These are phyloP conservation scores for Luperina testacea DNA, from an alignment of 2,888 invertebrate genomes.

Conservation along the genomic window DNA sequence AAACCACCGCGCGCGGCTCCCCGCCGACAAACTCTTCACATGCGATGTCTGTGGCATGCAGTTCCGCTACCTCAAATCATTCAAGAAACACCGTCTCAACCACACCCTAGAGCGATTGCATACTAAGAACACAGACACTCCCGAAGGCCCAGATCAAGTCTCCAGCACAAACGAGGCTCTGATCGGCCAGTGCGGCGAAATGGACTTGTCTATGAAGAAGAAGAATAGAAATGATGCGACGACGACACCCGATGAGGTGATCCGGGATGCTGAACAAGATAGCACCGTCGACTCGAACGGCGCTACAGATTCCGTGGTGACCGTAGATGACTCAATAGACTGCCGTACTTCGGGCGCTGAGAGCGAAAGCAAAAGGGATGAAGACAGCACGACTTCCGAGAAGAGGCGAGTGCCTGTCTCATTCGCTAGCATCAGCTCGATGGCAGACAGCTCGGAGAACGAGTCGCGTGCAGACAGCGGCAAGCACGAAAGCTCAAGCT, in stretches of 20 bases:
- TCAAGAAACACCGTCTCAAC: slow-evolving; percentile 96
- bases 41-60: slow-evolving; percentile 98
- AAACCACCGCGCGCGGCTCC: slow-evolving; percentile 95
- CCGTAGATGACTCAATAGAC: slow-evolving; percentile 87
- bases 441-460: slow-evolving; percentile 88
- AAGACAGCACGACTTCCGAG: slow-evolving; percentile 73
- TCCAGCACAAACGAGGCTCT: slow-evolving; percentile 93
- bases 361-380: slow-evolving; percentile 81
- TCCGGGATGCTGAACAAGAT: slow-evolving; percentile 91
- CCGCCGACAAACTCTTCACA: slow-evolving; percentile 97
- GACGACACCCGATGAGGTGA: slow-evolving; percentile 87
- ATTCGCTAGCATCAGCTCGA: slow-evolving; percentile 89
- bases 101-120: slow-evolving; percentile 96
- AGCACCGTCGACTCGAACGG: slow-evolving; percentile 93
- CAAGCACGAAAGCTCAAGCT: slow-evolving; percentile 89
- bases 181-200: slow-evolving; percentile 89
- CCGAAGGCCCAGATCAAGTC: slow-evolving; percentile 91
- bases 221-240: slow-evolving; percentile 82
- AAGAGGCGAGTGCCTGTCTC: slow-evolving; percentile 85
- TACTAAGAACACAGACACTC: slow-evolving; percentile 90
- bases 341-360: slow-evolving; percentile 84
- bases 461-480: slow-evolving; percentile 85
- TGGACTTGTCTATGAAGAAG: slow-evolving; percentile 90
- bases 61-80: slow-evolving; percentile 96
- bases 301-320: slow-evolving; percentile 86